Conservation (phyloP, 2,113 vertebrate species). For the Apteryx mantelli region DNA sequence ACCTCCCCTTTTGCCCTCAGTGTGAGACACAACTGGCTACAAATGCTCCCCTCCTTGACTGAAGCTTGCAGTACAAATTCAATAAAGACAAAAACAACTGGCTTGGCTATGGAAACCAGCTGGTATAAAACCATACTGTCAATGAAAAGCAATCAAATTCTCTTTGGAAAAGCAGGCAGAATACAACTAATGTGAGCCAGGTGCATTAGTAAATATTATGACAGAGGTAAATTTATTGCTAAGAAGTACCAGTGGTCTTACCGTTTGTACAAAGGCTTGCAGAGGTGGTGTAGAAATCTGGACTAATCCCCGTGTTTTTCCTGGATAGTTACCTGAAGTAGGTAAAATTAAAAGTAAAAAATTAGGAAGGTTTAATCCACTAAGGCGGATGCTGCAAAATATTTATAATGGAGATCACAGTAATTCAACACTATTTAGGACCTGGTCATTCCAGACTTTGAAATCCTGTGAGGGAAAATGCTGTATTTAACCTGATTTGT, state of each 20-base stretch:
- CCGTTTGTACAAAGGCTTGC: not conserved
- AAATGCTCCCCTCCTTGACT: not conserved
- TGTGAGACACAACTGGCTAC: not conserved
- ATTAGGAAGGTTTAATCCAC: not conserved
- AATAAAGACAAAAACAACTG: not conserved
- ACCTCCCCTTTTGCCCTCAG: not conserved
- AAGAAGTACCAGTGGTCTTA: not conserved
- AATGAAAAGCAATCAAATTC: not conserved
- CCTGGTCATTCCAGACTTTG: not conserved
- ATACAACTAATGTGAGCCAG: not conserved
- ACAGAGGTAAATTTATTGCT: not conserved
- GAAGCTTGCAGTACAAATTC: not conserved
- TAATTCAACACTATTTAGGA: not conserved
- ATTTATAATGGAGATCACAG: not conserved
- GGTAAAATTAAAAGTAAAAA: not conserved
- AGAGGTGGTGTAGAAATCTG: not conserved
- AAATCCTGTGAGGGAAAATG: not conserved
- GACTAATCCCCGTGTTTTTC: not conserved
- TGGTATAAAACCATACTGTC: not conserved
- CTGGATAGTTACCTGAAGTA: not conserved
- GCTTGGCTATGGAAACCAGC: constrained; percentile 7
- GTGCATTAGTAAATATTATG: not conserved
- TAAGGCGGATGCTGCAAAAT: not conserved
- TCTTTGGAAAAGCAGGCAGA: not conserved
- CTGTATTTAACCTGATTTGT: not conserved